phyloP scores from a whole-genome alignment of 2,797 vertebrate species.

The Catostomus latipinnis region DNA sequence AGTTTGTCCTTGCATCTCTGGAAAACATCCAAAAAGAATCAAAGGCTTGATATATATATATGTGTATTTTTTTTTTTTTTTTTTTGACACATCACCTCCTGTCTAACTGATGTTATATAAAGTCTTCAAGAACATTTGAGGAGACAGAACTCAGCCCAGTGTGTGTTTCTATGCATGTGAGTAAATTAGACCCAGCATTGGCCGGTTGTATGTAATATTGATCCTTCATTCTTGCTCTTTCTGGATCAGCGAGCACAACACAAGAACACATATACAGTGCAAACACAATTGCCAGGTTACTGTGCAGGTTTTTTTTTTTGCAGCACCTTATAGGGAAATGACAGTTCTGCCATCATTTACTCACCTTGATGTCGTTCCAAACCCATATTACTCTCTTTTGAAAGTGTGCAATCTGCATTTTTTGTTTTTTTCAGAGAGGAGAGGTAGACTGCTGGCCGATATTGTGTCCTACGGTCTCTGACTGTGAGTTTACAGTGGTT shows the following conservation, averaged over 20 bases:
- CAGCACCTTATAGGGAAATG: conserved; percentile 7
- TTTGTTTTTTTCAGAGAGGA: conserved; percentile 75
- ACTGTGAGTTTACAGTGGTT: conserved; percentile 85
- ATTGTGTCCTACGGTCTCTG: conserved; percentile 77
- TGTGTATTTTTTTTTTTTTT: too few relatives aligned
- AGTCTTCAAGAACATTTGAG: background rate
- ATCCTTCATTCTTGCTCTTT: conserved; percentile 14
- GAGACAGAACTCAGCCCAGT: background rate
- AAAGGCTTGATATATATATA: conserved; percentile 11
- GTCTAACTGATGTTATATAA: conserved; percentile 3
- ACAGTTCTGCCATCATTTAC: too few relatives aligned
- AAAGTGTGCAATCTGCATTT: background rate
- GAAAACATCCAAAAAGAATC: conserved; percentile 20
- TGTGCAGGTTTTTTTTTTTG: background rate
- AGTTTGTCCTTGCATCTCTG: conserved; percentile 24
- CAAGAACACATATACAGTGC: too few relatives aligned
- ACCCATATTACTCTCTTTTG: background rate
- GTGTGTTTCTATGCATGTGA: conserved; percentile 6
- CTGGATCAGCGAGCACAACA: conserved; percentile 14
- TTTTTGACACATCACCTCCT: conserved; percentile 26
- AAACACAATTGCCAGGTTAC: background rate
- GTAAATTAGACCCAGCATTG: conserved; percentile 19
- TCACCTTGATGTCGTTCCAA: too few relatives aligned
- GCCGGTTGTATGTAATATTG: conserved; percentile 14
- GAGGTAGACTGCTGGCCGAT: conserved; percentile 90